Conservation (phyloP, 1,140 invertebrate species). For the Pogonomyrmex californicus region DNA sequence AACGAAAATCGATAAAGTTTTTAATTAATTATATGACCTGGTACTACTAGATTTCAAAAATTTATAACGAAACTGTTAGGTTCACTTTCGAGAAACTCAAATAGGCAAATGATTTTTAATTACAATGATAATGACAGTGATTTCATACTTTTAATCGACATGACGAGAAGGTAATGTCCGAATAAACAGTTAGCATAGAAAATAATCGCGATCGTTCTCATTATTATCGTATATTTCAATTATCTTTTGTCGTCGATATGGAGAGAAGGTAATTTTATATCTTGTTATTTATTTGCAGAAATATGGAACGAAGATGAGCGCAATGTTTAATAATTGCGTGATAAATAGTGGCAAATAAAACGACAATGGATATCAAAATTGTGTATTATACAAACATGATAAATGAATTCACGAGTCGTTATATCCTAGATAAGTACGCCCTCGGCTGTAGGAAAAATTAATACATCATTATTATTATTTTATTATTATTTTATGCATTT, state of each 20-base stretch:
- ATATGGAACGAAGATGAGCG: background rate
- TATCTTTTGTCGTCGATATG: background rate
- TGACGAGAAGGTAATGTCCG: background rate
- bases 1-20: background rate
- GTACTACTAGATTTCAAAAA: background rate
- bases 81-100: background rate
- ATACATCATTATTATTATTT: slow-evolving; percentile 28
- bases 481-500: background rate
- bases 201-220: background rate
- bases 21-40: background rate
- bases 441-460: background rate
- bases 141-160: background rate
- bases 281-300: slow-evolving; percentile 27
- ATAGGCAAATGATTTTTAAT: background rate
- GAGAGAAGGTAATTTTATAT: background rate
- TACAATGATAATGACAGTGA: background rate
- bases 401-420: slow-evolving; percentile 1
- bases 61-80: background rate
- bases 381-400: background rate
- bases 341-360: slow-evolving; percentile 20
- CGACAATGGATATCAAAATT: slow-evolving; percentile 26
- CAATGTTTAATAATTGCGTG: background rate
- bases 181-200: background rate
- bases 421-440: background rate
- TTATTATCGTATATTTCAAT: slow-evolving; percentile 26